A percentile compares a stretch with the other conserved stretches of the same genome.
phyloP scores from a whole-genome alignment of 2,888 invertebrate species.

The Aquatica leii region DNA sequence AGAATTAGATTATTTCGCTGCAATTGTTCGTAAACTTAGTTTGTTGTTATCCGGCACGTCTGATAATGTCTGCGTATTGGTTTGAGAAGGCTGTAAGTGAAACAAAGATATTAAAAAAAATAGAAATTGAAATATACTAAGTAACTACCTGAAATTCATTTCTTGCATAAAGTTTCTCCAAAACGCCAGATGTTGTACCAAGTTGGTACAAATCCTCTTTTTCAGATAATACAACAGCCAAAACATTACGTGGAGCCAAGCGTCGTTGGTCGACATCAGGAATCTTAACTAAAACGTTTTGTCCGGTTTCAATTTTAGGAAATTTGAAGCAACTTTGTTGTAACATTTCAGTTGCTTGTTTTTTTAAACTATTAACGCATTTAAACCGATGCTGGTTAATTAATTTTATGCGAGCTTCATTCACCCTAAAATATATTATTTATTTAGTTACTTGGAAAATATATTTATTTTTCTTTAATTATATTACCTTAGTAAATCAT shows the following conservation, averaged over 20 bases:
- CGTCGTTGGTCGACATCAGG: slow-evolving; percentile 2
- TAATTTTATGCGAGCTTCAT: background rate
- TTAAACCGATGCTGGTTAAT: background rate
- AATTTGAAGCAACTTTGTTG: slow-evolving; percentile 22
- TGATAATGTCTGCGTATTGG: slow-evolving; percentile 1
- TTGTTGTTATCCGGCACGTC: background rate
- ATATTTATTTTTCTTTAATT: too few species aligned
- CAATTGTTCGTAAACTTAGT: slow-evolving; percentile 7
- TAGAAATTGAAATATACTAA: slow-evolving; percentile 1
- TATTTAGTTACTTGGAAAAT: too few species aligned
- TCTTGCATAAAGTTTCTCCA: slow-evolving; percentile 17
- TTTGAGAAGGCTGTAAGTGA: slow-evolving; percentile 10
- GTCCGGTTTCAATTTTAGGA: slow-evolving; percentile 15
- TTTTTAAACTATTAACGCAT: slow-evolving; percentile 1
- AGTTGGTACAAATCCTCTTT: slow-evolving; percentile 24
- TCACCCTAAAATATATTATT: too few species aligned
- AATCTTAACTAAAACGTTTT: slow-evolving; percentile 11
- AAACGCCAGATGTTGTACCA: slow-evolving; percentile 19
- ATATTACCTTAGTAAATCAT: too few species aligned
- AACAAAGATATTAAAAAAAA: background rate
- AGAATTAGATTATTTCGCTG: slow-evolving; percentile 10
- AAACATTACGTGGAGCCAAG: too few species aligned
- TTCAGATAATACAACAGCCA: slow-evolving; percentile 17
- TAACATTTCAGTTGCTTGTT: slow-evolving; percentile 15
- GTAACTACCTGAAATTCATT: slow-evolving; percentile 19